Evolutionary conservation across 1,140 invertebrate species (phyloP).

Genomic region (Onthophagus taurus): DNA sequence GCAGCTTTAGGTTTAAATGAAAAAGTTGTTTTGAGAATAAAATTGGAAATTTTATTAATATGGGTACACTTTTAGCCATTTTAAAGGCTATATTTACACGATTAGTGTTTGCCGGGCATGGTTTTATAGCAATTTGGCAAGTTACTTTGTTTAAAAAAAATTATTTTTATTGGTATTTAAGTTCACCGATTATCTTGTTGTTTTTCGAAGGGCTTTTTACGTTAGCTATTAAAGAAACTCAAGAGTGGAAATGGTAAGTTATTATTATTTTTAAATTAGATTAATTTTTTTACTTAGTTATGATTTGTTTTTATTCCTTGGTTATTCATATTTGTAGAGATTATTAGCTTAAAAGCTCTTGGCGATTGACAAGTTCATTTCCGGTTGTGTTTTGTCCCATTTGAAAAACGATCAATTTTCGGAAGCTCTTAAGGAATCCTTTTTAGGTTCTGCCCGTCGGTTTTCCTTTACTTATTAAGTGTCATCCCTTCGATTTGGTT

Average conservation of each 20-base stretch:
- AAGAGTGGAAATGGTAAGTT: conserved; percentile 79
- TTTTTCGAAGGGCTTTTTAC: conserved; percentile 78
- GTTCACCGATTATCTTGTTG: conserved; percentile 61
- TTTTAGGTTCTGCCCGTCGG: conserved; percentile 76
- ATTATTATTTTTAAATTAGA: not conserved
- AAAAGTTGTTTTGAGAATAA: not conserved
- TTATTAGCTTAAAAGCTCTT: no score
- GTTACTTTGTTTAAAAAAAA: conserved; percentile 64
- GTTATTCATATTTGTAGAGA: no score
- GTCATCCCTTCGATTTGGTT: conserved; percentile 80
- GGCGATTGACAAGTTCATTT: no score
- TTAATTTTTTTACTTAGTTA: not conserved
- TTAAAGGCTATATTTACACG: conserved; percentile 73
- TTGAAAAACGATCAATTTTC: not conserved
- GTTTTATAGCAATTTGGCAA: conserved; percentile 72
- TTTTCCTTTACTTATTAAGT: conserved; percentile 71
- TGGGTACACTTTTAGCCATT: conserved; percentile 65
- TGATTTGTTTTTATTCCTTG: not conserved
- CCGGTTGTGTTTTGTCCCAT: not conserved
- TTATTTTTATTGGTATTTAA: conserved; percentile 65
- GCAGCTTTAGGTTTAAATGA: no score
- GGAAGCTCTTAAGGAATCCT: no score
- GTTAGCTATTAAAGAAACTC: conserved; percentile 71
- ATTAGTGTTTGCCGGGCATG: conserved; percentile 68
- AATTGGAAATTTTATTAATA: no score